These are phyloP conservation scores for Elaphurus davidianus DNA, from an alignment of 2,113 vertebrate genomes.

Conservation along the genomic window DNA sequence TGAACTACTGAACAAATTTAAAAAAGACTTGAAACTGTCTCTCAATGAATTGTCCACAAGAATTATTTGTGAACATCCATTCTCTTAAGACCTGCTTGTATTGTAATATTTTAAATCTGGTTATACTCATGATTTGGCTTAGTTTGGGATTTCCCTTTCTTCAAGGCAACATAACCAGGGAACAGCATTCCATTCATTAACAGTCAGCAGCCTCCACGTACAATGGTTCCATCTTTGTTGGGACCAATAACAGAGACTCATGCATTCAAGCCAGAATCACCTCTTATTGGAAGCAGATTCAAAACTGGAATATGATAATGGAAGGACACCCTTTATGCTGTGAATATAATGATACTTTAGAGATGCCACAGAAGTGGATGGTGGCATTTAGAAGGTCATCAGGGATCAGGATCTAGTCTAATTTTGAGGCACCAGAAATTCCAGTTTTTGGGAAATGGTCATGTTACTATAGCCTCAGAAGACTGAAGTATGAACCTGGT, in stretches of 20 bases:
- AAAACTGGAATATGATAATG: not conserved
- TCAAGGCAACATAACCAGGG: constrained; percentile 87
- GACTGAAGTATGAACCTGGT: not conserved
- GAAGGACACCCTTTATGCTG: not conserved
- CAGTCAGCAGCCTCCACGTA: constrained; percentile 86
- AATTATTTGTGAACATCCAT: constrained; percentile 90
- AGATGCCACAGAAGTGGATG: not conserved
- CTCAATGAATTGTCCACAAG: constrained; percentile 86
- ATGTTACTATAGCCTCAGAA: not conserved
- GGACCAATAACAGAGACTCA: not conserved
- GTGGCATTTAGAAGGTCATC: not conserved
- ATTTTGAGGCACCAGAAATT: not conserved
- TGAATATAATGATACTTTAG: not conserved
- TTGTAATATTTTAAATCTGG: constrained; percentile 86
- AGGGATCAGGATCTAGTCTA: not conserved
- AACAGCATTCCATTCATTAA: constrained; percentile 96
- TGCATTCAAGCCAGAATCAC: not conserved
- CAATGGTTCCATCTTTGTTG: not conserved
- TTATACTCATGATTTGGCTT: constrained; percentile 93
- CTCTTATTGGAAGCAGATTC: not conserved
- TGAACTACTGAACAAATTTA: constrained; percentile 89
- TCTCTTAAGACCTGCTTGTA: constrained; percentile 91
- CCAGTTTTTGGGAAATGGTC: not conserved
- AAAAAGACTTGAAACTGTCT: constrained; percentile 85
- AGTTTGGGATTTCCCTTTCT: constrained; percentile 93